Conservation (phyloP, 2,888 invertebrate species). For the Agriopis marginaria region DNA sequence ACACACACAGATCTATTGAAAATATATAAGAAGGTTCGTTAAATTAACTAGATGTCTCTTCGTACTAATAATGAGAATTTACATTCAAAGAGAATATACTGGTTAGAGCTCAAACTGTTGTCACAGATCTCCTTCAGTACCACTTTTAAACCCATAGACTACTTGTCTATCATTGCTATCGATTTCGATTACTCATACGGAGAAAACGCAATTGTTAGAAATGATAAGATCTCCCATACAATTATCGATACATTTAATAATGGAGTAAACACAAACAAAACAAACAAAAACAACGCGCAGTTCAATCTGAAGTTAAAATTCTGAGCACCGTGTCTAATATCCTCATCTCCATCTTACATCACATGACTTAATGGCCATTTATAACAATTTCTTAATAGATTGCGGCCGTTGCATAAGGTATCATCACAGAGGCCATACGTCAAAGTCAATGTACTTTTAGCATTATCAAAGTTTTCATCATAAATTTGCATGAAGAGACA, state of each 20-base stretch:
- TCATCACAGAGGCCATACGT: constrained; percentile 44
- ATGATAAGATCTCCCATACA: constrained; percentile 43
- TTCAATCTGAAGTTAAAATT: constrained; percentile 26
- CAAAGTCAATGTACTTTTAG: constrained; percentile 47
- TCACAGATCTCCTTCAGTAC: neutral
- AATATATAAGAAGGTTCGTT: too few species aligned
- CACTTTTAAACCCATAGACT: neutral
- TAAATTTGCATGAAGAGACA: constrained; percentile 51
- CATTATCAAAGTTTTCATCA: constrained; percentile 46
- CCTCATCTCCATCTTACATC: constrained; percentile 42
- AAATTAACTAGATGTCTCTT: too few species aligned
- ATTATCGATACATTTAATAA: constrained; percentile 29
- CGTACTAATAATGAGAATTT: too few species aligned
- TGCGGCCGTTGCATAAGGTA: constrained; percentile 52
- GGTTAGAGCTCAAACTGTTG: too few species aligned
- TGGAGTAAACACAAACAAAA: constrained; percentile 40
- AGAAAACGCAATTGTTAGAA: constrained; percentile 32
- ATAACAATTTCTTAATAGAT: constrained; percentile 52
- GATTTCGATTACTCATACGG: constrained; percentile 33
- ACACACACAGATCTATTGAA: neutral
- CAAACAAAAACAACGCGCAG: constrained; percentile 30
- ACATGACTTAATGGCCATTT: constrained; percentile 46
- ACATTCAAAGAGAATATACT: too few species aligned
- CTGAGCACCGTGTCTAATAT: constrained; percentile 23
- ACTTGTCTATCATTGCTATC: constrained; percentile 3